A percentile compares a stretch with the other conserved stretches of the same genome.
Conservation (phyloP, 2,888 invertebrate species). For the Ophioninae sp. region DNA sequence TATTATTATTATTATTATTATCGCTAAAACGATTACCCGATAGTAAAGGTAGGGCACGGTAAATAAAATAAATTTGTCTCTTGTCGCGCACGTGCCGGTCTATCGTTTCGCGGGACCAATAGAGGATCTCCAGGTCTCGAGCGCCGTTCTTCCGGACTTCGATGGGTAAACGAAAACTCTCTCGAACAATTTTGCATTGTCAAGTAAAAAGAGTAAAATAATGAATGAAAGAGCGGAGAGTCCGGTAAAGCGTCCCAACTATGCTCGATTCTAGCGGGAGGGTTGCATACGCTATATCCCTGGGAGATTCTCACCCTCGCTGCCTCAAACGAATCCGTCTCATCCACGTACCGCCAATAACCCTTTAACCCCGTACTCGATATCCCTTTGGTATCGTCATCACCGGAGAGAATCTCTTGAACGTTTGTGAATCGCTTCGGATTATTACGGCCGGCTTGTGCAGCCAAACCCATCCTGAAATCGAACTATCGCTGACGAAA, state of each 20-base stretch:
- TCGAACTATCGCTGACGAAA: background rate
- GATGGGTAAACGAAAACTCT: conserved; percentile 31
- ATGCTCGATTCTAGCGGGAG: background rate
- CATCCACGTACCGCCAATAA: conserved; percentile 1
- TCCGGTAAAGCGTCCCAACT: background rate
- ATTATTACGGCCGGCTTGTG: background rate
- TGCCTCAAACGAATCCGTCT: background rate
- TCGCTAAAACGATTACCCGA: no score
- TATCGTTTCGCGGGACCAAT: no score
- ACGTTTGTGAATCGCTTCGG: conserved; percentile 7
- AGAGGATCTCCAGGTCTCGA: background rate
- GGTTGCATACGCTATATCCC: background rate
- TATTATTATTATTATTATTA: no score
- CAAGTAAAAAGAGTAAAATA: no score
- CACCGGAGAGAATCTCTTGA: background rate
- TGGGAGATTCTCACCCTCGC: background rate
- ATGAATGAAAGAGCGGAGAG: background rate
- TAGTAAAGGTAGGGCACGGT: no score
- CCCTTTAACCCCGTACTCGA: conserved; percentile 1
- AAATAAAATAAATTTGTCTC: no score
- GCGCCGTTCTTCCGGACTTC: conserved; percentile 29
- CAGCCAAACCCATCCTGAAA: background rate
- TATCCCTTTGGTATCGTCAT: background rate
- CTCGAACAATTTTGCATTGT: no score
- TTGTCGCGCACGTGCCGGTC: no score